A percentile compares a stretch with the other conserved stretches of the same genome.
Conservation (phyloP, 1,140 invertebrate species). For the Zaprionus taronus region DNA sequence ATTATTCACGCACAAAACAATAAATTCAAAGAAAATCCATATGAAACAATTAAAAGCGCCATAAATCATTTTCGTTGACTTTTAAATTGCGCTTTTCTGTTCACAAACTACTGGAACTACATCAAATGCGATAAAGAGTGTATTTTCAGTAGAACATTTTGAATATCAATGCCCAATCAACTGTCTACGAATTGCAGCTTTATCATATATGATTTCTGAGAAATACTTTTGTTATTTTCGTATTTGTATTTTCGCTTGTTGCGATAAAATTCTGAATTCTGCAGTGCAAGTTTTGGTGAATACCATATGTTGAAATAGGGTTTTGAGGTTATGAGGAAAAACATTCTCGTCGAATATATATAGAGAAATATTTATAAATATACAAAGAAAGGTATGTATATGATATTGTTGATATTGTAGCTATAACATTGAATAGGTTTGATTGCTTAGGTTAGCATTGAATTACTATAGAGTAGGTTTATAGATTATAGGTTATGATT, state of each 20-base stretch:
- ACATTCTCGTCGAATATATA: no score
- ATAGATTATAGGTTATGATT: no score
- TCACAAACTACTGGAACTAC: neutral
- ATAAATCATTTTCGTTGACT: neutral
- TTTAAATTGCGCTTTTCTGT: neutral
- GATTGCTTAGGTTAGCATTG: no score
- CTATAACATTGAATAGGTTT: no score
- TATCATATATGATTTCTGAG: neutral
- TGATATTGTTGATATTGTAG: no score
- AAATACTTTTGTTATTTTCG: neutral
- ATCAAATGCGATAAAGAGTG: neutral
- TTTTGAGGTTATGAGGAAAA: no score
- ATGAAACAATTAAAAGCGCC: neutral
- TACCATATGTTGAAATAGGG: no score
- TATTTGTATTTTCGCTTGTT: neutral
- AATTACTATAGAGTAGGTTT: no score
- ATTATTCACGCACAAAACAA: neutral
- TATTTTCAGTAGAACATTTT: neutral
- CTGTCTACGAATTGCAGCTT: neutral
- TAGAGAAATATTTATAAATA: no score
- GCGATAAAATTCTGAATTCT: neutral
- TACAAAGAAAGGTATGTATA: rapidly evolving
- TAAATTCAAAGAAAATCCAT: neutral
- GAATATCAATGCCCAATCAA: neutral
- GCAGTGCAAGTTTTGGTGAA: neutral